These are phyloP conservation scores for Porites rus DNA, from an alignment of 92 coral and sea anemone genomes.

Conservation along the genomic window DNA sequence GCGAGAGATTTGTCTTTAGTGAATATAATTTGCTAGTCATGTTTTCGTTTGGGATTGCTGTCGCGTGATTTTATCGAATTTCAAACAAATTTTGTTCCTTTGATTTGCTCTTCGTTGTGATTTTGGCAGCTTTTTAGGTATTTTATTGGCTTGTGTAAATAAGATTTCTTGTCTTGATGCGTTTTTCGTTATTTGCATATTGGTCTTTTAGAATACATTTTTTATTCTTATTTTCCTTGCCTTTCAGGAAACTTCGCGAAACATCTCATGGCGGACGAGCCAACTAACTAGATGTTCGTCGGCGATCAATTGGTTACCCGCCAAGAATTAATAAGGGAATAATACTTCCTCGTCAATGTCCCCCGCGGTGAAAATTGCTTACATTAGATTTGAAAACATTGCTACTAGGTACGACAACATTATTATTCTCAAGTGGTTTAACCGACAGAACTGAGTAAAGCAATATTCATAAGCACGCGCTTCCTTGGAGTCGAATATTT, in stretches of 20 bases:
- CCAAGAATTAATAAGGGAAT: not conserved
- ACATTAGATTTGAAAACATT: constrained; percentile 67
- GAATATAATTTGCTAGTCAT: constrained; percentile 6
- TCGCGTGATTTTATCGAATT: constrained; percentile 12
- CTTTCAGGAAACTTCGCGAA: constrained; percentile 32
- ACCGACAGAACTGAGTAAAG: constrained; percentile 38
- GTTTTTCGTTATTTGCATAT: constrained; percentile 69
- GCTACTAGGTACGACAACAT: constrained; percentile 11
- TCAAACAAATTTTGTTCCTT: constrained; percentile 58
- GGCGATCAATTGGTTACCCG: not conserved
- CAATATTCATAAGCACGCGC: constrained; percentile 24
- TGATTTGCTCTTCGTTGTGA: constrained; percentile 58
- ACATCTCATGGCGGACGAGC: not conserved
- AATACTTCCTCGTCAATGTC: constrained; percentile 42
- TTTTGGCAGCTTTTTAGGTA: constrained; percentile 78
- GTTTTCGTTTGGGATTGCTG: constrained; percentile 43
- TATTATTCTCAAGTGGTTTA: constrained; percentile 50
- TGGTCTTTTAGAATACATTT: constrained; percentile 71
- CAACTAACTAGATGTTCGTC: not conserved
- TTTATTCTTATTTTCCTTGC: constrained; percentile 23
- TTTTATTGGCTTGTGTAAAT: constrained; percentile 86
- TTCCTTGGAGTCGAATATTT: not conserved
- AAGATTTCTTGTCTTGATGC: constrained; percentile 69
- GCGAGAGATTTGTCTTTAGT: not conserved
- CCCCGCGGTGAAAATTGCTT: constrained; percentile 57